Conservation (phyloP, 2,113 vertebrate species). For the Halichoeres trimaculatus region DNA sequence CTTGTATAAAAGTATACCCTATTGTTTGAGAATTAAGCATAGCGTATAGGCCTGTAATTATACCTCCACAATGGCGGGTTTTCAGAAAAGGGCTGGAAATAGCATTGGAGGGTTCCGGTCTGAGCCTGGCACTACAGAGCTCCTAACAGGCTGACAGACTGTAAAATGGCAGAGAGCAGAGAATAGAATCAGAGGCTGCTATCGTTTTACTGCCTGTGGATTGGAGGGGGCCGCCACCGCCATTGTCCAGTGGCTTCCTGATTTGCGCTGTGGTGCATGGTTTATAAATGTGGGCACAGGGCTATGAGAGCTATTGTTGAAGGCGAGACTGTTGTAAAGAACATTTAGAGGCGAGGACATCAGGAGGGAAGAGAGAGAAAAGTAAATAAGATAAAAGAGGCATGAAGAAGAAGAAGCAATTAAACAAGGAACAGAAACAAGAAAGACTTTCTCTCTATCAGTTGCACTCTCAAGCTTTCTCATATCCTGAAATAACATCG, state of each 20-base stretch:
- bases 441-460: conserved; percentile 9
- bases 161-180: conserved; percentile 79
- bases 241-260: conserved; percentile 81
- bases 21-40: conserved; percentile 88
- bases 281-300: conserved; percentile 63
- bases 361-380: conserved; percentile 26
- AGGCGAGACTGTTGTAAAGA: conserved; percentile 41
- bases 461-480: conserved; percentile 37
- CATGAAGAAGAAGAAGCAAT: conserved; percentile 28
- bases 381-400: conserved; percentile 41
- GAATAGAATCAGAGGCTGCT: conserved; percentile 77
- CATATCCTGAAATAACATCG: conserved; percentile 65
- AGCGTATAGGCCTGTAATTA: conserved; percentile 84
- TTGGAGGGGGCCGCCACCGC: conserved; percentile 65
- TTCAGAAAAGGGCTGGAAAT: conserved; percentile 82
- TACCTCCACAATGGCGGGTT: conserved; percentile 82
- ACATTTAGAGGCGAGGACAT: conserved; percentile 20
- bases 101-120: conserved; percentile 83
- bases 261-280: conserved; percentile 65
- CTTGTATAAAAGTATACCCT: conserved; percentile 83
- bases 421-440: conserved; percentile 24
- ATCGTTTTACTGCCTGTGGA: conserved; percentile 77
- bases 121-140: conserved; percentile 78
- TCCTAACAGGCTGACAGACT: conserved; percentile 75
- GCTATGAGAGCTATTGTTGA: conserved; percentile 64